Conservation (phyloP, 1,140 invertebrate species). For the Brachionus rotundiformis region DNA sequence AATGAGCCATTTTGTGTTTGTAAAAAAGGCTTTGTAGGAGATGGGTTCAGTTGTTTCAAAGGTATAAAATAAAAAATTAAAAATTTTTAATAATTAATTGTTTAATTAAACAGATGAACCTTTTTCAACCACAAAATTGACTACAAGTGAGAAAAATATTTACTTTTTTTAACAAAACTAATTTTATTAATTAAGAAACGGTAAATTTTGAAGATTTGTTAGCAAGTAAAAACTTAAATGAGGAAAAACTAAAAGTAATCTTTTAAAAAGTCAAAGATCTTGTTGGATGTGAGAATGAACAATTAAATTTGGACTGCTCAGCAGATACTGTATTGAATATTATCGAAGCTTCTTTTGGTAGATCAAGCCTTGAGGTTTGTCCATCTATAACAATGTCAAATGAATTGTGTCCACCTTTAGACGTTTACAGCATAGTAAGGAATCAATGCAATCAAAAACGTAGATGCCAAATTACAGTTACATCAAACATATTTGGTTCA, state of each 20-base stretch:
- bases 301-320: not conserved
- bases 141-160: not conserved
- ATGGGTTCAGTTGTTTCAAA: constrained; percentile 13
- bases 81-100: not conserved
- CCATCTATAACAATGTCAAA: not conserved
- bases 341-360: not conserved
- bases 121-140: not conserved
- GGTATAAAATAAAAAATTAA: not conserved
- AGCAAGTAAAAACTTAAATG: not conserved
- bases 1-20: constrained; percentile 38
- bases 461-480: not conserved
- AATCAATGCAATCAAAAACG: constrained; percentile 12
- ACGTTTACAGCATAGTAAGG: not conserved
- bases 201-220: not conserved
- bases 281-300: not conserved
- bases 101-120: not conserved
- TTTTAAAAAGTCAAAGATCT: constrained; percentile 20
- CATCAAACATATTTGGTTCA: not conserved
- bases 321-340: constrained; percentile 1
- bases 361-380: not conserved
- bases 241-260: not conserved
- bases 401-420: not conserved
- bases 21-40: not conserved
- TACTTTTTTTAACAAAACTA: not conserved
- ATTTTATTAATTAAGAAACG: not conserved